A percentile compares a stretch with the other conserved stretches of the same genome.
Evolutionary conservation across 2,797 vertebrate genomes (phyloP).

Genomic region (Erethizon dorsatum): DNA sequence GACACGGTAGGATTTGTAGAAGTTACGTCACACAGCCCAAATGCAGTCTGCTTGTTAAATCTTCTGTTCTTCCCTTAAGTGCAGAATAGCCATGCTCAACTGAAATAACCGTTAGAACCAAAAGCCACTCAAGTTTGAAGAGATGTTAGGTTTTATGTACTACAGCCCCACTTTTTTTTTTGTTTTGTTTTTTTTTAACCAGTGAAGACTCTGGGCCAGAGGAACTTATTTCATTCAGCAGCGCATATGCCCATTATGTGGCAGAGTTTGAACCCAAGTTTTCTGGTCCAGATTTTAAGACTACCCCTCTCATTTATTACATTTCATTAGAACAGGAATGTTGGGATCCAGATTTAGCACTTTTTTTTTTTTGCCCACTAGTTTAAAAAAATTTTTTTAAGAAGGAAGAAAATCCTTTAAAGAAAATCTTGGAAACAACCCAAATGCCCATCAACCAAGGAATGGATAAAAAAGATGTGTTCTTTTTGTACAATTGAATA

Average conservation of each 20-base stretch:
- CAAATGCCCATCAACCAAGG: not conserved
- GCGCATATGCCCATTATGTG: not conserved
- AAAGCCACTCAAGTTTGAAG: not conserved
- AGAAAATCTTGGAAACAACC: not conserved
- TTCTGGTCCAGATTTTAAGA: conserved; percentile 59
- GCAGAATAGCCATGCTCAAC: not conserved
- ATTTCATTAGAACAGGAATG: conserved; percentile 60
- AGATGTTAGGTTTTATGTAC: not conserved
- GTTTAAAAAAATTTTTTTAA: not conserved
- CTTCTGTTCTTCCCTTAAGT: not conserved
- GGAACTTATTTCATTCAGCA: not conserved
- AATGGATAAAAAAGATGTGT: not conserved
- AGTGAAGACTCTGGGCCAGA: not conserved
- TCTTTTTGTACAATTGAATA: not conserved
- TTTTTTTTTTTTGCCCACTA: conserved; percentile 62
- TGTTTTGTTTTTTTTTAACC: not conserved
- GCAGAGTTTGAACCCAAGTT: conserved; percentile 15
- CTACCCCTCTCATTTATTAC: not conserved
- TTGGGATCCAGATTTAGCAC: conserved; percentile 29
- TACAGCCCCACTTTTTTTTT: not conserved
- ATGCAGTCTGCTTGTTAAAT: not conserved
- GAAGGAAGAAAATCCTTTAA: not conserved
- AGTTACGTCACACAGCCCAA: not conserved
- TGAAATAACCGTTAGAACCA: conserved; percentile 28
- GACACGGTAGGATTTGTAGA: not conserved